Evolutionary conservation across 2,113 vertebrate genomes (phyloP).

Genomic region (Charadrius vociferus): DNA sequence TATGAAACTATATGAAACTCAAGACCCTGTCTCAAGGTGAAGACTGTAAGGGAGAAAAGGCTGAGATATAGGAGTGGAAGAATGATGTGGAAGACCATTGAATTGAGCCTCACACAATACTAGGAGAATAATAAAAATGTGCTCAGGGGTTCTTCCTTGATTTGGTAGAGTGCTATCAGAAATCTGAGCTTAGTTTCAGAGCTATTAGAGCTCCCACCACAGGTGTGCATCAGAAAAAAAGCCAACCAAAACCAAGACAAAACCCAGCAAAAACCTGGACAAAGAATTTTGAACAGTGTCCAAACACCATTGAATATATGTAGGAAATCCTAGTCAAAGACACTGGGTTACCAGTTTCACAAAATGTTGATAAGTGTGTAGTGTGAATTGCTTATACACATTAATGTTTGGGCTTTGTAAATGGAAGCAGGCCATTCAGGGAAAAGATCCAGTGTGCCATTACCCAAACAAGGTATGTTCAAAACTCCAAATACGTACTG

Average conservation of each 20-base stretch:
- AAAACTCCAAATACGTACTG: neutral
- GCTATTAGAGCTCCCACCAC: neutral
- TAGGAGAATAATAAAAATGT: neutral
- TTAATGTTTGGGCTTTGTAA: neutral
- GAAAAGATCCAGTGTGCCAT: neutral
- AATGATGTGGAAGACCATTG: neutral
- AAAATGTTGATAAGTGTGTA: neutral
- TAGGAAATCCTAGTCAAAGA: neutral
- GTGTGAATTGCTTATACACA: neutral
- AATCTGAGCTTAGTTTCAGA: neutral
- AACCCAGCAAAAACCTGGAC: neutral
- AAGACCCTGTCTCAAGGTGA: neutral
- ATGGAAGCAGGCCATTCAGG: neutral
- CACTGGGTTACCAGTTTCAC: neutral
- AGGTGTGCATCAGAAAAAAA: neutral
- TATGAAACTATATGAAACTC: neutral
- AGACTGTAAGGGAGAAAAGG: neutral
- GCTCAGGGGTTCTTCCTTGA: neutral
- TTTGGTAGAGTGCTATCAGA: neutral
- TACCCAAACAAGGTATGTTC: neutral
- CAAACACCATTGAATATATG: neutral
- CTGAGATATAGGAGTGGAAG: neutral
- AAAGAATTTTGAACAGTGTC: neutral
- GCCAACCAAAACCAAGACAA: neutral
- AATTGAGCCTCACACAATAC: neutral